Conservation (phyloP, 2,113 vertebrate species). For the Todiramphus saurophagus region DNA sequence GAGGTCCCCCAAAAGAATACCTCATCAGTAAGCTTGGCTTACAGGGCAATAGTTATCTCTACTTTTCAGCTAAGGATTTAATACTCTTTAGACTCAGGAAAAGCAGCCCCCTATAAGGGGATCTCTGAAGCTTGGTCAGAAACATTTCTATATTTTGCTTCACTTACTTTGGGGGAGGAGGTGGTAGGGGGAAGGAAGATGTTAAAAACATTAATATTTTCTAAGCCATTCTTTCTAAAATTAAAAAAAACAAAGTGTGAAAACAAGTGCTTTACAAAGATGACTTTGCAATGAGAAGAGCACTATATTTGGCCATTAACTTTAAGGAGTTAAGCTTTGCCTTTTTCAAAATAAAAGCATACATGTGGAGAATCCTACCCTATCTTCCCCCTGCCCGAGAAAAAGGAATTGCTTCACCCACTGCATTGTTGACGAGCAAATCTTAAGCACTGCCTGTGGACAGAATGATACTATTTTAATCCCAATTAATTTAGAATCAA, state of each 20-base stretch:
- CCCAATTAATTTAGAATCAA: background rate
- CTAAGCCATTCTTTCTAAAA: background rate
- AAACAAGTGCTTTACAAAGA: background rate
- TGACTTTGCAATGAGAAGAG: background rate
- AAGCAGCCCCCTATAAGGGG: background rate
- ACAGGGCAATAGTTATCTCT: background rate
- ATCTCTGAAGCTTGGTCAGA: background rate
- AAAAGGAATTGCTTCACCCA: background rate
- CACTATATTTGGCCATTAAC: background rate
- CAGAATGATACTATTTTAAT: background rate
- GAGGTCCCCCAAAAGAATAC: background rate
- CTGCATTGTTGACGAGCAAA: background rate
- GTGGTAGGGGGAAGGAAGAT: background rate
- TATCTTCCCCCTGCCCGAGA: background rate
- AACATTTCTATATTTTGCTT: background rate
- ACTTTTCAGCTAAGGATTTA: background rate
- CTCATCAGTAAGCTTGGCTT: background rate
- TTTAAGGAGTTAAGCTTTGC: background rate
- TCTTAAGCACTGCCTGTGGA: background rate
- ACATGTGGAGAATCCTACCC: background rate
- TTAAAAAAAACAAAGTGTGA: background rate
- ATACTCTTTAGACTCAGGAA: background rate
- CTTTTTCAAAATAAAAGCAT: background rate
- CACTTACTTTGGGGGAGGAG: background rate
- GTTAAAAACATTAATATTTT: background rate